phyloP scores from a whole-genome alignment of 35 echinoderm and acorn worm species.

The Apostichopus parvimensis region DNA sequence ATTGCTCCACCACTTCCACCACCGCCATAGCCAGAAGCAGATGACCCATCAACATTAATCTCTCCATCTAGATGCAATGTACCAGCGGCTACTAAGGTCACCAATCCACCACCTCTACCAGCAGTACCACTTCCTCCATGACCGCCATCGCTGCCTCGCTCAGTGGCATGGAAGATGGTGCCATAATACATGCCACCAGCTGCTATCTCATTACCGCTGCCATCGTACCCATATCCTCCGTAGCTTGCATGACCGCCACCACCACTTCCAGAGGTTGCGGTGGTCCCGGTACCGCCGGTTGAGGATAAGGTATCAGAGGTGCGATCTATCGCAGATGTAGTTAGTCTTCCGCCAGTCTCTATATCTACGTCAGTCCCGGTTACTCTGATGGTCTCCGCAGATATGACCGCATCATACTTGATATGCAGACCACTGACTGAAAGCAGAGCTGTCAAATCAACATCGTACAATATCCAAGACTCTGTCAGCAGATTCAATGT shows the following conservation, averaged over 20 bases:
- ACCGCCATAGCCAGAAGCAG: slow-evolving; percentile 45
- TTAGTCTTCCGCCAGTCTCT: slow-evolving; percentile 74
- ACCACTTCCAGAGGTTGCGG: slow-evolving; percentile 45
- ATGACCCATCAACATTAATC: slow-evolving; percentile 71
- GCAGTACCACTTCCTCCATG: not conserved
- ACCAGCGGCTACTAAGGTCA: slow-evolving; percentile 56
- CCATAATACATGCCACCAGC: slow-evolving; percentile 72
- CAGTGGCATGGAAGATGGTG: slow-evolving; percentile 61
- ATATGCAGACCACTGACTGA: slow-evolving; percentile 69
- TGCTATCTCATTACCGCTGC: not conserved
- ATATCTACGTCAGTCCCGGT: slow-evolving; percentile 64
- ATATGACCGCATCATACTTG: slow-evolving; percentile 76
- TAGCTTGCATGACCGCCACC: slow-evolving; percentile 69
- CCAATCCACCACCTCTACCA: slow-evolving; percentile 71
- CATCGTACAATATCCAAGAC: slow-evolving; percentile 64
- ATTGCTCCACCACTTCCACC: slow-evolving; percentile 85
- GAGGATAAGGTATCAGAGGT: slow-evolving; percentile 62
- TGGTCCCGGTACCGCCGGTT: slow-evolving; percentile 31
- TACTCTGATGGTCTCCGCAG: slow-evolving; percentile 74
- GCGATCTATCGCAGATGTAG: slow-evolving; percentile 70
- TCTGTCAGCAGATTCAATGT: slow-evolving; percentile 75
- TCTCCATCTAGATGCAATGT: slow-evolving; percentile 76
- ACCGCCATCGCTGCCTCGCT: slow-evolving; percentile 86
- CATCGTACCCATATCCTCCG: slow-evolving; percentile 66
- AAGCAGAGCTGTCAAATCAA: slow-evolving; percentile 72